Evolutionary conservation across 2,113 vertebrate species (phyloP).

Genomic region (Hemichromis elongatus): DNA sequence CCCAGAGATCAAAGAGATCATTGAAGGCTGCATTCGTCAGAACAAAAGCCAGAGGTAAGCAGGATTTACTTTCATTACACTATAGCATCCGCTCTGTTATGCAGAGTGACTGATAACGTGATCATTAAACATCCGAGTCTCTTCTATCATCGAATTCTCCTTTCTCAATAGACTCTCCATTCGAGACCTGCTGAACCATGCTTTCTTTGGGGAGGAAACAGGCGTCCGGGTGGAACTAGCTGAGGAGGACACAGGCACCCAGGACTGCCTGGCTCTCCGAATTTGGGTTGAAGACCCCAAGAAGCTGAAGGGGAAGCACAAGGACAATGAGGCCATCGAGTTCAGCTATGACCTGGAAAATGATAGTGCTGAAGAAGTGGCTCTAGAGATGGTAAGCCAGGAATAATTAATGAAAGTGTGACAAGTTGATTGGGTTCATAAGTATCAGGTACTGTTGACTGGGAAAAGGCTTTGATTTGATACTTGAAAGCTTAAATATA

Average conservation of each 20-base stretch:
- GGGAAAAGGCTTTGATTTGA: not conserved
- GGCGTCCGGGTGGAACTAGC: slow-evolving; percentile 90
- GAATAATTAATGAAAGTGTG: not conserved
- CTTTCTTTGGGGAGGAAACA: slow-evolving; percentile 92
- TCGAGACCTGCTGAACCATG: slow-evolving; percentile 84
- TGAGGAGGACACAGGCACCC: slow-evolving; percentile 81
- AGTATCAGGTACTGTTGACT: not conserved
- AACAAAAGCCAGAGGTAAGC: slow-evolving; percentile 86
- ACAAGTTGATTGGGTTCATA: not conserved
- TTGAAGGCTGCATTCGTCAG: slow-evolving; percentile 91
- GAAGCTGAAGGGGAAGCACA: slow-evolving; percentile 94
- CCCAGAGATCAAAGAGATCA: slow-evolving; percentile 95
- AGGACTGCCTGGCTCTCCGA: slow-evolving; percentile 82
- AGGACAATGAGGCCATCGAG: slow-evolving; percentile 97
- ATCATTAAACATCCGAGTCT: not conserved
- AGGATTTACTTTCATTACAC: not conserved
- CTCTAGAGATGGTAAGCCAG: slow-evolving; percentile 87
- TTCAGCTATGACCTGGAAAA: slow-evolving; percentile 90
- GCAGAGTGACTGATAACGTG: not conserved
- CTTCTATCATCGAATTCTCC: not conserved
- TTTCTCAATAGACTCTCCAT: slow-evolving; percentile 78
- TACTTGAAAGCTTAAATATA: not conserved
- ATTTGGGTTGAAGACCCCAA: slow-evolving; percentile 96
- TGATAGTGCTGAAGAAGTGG: slow-evolving; percentile 89
- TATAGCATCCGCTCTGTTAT: not conserved